Evolutionary conservation across 2,113 vertebrate species (phyloP), one percentile per base, ranked within the genome.

Genomic region (Oncorhynchus kisutch): DNA sequence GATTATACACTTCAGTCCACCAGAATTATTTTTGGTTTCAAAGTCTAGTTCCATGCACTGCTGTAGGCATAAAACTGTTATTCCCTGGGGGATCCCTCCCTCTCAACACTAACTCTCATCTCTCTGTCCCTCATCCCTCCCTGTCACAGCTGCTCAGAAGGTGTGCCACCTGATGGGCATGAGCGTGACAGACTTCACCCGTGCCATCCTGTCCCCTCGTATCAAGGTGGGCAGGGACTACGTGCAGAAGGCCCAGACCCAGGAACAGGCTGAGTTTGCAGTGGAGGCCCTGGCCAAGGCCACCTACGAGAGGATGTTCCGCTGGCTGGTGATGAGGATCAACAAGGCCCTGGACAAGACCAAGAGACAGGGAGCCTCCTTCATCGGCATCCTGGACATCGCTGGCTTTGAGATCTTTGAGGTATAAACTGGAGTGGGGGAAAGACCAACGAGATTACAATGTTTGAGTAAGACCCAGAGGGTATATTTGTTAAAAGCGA

Each of bases 321-420:
- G 97, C 76, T 99, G 98, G 98, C 92, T 99, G 25, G 97, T 99
- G 66, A 95, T 99, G 94, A 96, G 98, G 49, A 96, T 99, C 92
- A 99, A 99, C 92, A 99, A 99, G 84, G 98, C 98, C 0, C 85
- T 99, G 88, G 98, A 99, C 90, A 99, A 99, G 91, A 99, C 98
- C 86, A 99, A 99, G 88, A 89, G 97, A 45, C 98, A 99, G 90
- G 98, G 97, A 0, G 98, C 97, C 2, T 99, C 97, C 8, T 99
- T 99, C 91, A 99, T 99, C 4, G 98, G 98, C 67, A 99, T 99
- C 91, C 93, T 99, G 82, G 98, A 99, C 78, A 99, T 99, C 3
- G 98, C 98, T 0, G 98, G 98, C 68, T 99, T 99, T 76, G 98
- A 99, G 92, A 99, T 99, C 88, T 99, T 99, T 1, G 97, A 99